phyloP scores from a whole-genome alignment of 2,888 invertebrate genomes.

The Azorinus chamasolen region DNA sequence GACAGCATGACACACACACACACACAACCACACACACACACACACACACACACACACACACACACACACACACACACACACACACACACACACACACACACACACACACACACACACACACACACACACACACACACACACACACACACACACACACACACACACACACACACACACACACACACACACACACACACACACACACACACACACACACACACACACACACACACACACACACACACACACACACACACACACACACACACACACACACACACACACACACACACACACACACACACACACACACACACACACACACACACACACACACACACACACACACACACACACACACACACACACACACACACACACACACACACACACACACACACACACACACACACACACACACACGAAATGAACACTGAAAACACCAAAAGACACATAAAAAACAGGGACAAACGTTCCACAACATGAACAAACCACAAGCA shows the following conservation, averaged over 20 bases:
- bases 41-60: conserved; percentile 10
- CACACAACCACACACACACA: too few species aligned
- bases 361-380: conserved; percentile 1
- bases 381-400: too few species aligned
- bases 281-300: conserved; percentile 13
- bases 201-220: conserved; percentile 13
- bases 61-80: conserved; percentile 13
- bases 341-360: conserved; percentile 13
- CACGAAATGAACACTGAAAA: too few species aligned
- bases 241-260: conserved; percentile 13
- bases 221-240: conserved; percentile 13
- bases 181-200: conserved; percentile 13
- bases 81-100: conserved; percentile 13
- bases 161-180: conserved; percentile 13
- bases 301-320: conserved; percentile 13
- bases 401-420: too few species aligned
- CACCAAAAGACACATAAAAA: too few species aligned
- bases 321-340: conserved; percentile 13
- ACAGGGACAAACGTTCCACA: too few species aligned
- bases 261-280: conserved; percentile 13
- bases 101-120: conserved; percentile 13
- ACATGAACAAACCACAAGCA: too few species aligned
- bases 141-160: conserved; percentile 13
- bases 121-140: conserved; percentile 13
- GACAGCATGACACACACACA: conserved; percentile 13